phyloP scores from a whole-genome alignment of 2,113 vertebrate genomes.

The Etheostoma cragini region DNA sequence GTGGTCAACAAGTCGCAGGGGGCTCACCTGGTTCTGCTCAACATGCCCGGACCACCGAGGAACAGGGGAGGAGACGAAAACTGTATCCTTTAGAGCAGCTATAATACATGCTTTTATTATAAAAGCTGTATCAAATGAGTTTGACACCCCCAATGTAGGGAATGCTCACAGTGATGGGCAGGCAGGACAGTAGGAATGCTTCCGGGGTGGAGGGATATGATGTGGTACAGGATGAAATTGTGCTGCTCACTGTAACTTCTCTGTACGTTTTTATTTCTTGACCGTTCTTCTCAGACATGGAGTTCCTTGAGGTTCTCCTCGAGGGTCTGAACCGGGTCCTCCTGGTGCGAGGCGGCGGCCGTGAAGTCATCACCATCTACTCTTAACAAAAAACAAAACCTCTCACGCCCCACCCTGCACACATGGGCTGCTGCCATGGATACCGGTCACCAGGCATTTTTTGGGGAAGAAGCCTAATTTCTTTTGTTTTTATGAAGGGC shows the following conservation, averaged over 20 bases:
- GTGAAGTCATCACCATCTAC: constrained; percentile 98
- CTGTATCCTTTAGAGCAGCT: constrained; percentile 90
- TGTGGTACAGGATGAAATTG: too few species aligned
- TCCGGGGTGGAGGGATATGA: too few species aligned
- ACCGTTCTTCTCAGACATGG: constrained; percentile 90
- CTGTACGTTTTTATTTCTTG: constrained; percentile 68
- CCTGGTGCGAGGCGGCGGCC: constrained; percentile 93
- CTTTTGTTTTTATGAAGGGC: constrained; percentile 22
- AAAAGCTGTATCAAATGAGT: too few species aligned
- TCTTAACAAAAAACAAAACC: constrained; percentile 83
- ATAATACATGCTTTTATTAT: background rate
- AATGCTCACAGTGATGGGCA: background rate
- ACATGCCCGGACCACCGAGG: constrained; percentile 95
- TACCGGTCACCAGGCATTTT: constrained; percentile 46
- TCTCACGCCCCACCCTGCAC: constrained; percentile 45
- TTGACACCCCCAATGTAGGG: background rate
- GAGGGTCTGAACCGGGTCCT: constrained; percentile 94
- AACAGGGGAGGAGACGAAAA: constrained; percentile 95
- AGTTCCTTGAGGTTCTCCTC: constrained; percentile 95
- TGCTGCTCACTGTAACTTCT: background rate
- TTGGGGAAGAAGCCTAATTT: constrained; percentile 32
- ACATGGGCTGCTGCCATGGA: constrained; percentile 52
- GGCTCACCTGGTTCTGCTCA: constrained; percentile 94
- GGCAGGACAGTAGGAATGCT: too few species aligned
- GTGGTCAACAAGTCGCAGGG: constrained; percentile 93